Conservation (phyloP, 2,797 vertebrate species). For the Chiloscyllium punctatum region DNA sequence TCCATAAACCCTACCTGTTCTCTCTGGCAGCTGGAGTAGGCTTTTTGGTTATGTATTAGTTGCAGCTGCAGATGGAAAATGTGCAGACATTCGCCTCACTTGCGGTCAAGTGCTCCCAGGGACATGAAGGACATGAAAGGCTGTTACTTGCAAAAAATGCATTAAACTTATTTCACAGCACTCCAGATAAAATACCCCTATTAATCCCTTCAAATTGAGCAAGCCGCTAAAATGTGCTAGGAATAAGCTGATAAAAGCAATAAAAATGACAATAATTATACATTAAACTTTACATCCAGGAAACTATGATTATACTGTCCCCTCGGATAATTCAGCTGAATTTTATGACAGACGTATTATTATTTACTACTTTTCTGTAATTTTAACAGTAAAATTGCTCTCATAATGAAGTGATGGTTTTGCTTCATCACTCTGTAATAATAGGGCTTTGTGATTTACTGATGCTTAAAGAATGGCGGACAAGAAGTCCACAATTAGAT, state of each 20-base stretch:
- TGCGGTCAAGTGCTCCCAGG: neutral
- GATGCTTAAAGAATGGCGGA: neutral
- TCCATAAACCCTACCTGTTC: slow-evolving; percentile 25
- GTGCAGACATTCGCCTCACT: slow-evolving; percentile 13
- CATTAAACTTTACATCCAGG: neutral
- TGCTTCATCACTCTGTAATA: neutral
- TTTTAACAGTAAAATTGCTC: neutral
- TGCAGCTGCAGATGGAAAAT: neutral
- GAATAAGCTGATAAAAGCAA: neutral
- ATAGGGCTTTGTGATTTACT: neutral
- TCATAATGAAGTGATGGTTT: neutral
- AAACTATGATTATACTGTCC: neutral
- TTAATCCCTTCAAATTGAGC: slow-evolving; percentile 5
- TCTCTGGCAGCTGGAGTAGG: neutral
- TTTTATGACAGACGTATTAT: neutral
- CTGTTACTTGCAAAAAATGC: slow-evolving; percentile 11
- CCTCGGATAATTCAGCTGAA: neutral
- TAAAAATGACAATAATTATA: slow-evolving; percentile 4
- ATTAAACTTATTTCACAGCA: neutral
- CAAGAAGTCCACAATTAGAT: neutral
- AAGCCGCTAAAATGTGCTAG: slow-evolving; percentile 11
- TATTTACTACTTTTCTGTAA: slow-evolving; percentile 2
- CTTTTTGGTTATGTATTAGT: neutral
- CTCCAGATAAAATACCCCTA: neutral
- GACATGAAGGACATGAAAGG: neutral